A percentile compares a stretch with the other conserved stretches of the same genome.
Conservation (phyloP, 1,140 invertebrate species). For the Aphelenchoides besseyi region DNA sequence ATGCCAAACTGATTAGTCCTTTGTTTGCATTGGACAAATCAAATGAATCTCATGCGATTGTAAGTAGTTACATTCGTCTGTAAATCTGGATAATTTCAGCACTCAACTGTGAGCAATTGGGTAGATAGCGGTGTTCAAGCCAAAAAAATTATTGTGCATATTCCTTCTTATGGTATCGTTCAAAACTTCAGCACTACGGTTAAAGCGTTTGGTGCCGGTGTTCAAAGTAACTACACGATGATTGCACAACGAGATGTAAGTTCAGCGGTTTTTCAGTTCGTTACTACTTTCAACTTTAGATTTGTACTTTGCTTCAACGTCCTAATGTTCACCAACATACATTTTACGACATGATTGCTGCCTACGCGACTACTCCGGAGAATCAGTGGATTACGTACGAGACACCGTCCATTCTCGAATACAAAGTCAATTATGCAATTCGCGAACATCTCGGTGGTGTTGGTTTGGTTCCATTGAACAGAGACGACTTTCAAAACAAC, state of each 20-base stretch:
- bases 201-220: not conserved
- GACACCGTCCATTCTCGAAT: not conserved
- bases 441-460: conserved; percentile 25
- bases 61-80: not conserved
- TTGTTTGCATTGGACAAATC: conserved; percentile 13
- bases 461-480: conserved; percentile 19
- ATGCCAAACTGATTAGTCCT: conserved; percentile 12
- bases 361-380: conserved; percentile 2
- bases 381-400: conserved; percentile 12
- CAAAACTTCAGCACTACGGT: not conserved
- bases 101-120: conserved; percentile 24
- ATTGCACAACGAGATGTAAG: not conserved
- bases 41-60: not conserved
- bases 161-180: conserved; percentile 29
- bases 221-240: not conserved
- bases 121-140: conserved; percentile 13
- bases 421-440: conserved; percentile 23
- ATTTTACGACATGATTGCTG: conserved; percentile 16
- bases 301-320: not conserved
- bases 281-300: not conserved
- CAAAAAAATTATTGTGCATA: conserved; percentile 23
- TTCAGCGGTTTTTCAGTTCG: not conserved
- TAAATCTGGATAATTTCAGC: conserved; percentile 19
- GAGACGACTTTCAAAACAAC: conserved; percentile 15
- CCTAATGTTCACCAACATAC: not conserved